These are phyloP conservation scores for Pardosa pseudoannulata DNA, from an alignment of 2,888 invertebrate species.

Conservation along the genomic window DNA sequence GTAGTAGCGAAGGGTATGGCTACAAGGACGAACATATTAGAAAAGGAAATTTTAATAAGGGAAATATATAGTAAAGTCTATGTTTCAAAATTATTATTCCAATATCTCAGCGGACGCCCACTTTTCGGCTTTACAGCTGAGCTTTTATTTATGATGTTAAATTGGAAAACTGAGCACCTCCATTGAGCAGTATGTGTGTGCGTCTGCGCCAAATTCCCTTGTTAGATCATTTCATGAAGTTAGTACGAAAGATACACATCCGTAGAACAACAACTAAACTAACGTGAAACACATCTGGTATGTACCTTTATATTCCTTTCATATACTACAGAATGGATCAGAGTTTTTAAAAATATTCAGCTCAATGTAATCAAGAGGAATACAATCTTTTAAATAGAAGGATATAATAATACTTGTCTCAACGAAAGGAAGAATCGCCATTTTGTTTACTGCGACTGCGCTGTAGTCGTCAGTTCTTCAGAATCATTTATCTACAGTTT, in stretches of 20 bases:
- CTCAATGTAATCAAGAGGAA: too few relatives aligned
- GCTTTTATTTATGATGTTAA: slow-evolving; percentile 73
- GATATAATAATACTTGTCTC: too few relatives aligned
- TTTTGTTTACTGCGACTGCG: slow-evolving; percentile 73
- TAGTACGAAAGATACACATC: slow-evolving; percentile 31
- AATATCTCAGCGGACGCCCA: slow-evolving; percentile 57
- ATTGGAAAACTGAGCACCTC: slow-evolving; percentile 72
- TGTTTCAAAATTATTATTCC: slow-evolving; percentile 45
- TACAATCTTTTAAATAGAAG: too few relatives aligned
- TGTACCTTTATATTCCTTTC: slow-evolving; percentile 26
- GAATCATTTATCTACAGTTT: slow-evolving; percentile 44
- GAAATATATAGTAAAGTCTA: slow-evolving; percentile 25
- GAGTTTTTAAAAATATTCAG: too few relatives aligned
- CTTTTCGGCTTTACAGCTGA: slow-evolving; percentile 72
- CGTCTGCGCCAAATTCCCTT: slow-evolving; percentile 71
- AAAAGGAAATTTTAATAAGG: slow-evolving; percentile 8
- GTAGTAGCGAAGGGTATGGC: slow-evolving; percentile 41
- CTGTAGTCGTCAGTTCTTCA: slow-evolving; percentile 57
- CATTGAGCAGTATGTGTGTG: slow-evolving; percentile 72
- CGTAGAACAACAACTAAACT: slow-evolving; percentile 17
- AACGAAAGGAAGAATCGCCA: slow-evolving; percentile 43
- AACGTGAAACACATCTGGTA: slow-evolving; percentile 29
- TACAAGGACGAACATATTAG: slow-evolving; percentile 34
- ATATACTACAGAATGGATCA: too few relatives aligned
- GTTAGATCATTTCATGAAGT: slow-evolving; percentile 39